Percentiles rank a stretch among this genome's conserved stretches.
phyloP scores from a whole-genome alignment of 2,113 vertebrate genomes.

The Perccottus glenii region DNA sequence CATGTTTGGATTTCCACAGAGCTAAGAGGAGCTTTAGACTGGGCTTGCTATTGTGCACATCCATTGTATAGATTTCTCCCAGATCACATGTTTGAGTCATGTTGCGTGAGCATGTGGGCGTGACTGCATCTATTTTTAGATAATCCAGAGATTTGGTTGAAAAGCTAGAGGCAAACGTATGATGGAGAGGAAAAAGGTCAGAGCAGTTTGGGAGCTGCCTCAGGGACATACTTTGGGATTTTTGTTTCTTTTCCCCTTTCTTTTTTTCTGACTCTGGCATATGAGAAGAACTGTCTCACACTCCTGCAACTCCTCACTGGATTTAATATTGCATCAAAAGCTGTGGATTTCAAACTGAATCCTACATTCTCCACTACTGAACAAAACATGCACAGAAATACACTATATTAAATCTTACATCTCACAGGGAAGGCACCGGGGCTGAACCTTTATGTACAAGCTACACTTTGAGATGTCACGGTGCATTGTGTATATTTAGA shows the following conservation, averaged over 20 bases:
- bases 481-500: slow-evolving; percentile 3
- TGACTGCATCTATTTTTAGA: slow-evolving; percentile 48
- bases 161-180: slow-evolving; percentile 38
- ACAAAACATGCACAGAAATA: slow-evolving; percentile 14
- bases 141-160: slow-evolving; percentile 43
- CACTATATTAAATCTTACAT: not conserved
- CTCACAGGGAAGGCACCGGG: not conserved
- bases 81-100: slow-evolving; percentile 50
- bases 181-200: slow-evolving; percentile 66
- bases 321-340: slow-evolving; percentile 63
- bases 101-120: slow-evolving; percentile 6
- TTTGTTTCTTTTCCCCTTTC: not conserved
- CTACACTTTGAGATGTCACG: slow-evolving; percentile 14
- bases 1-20: slow-evolving; percentile 12
- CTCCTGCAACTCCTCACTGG: slow-evolving; percentile 37
- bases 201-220: slow-evolving; percentile 47
- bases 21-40: not conserved
- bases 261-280: slow-evolving; percentile 8
- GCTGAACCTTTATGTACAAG: slow-evolving; percentile 22
- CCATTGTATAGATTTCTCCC: slow-evolving; percentile 34
- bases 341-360: slow-evolving; percentile 55
- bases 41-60: slow-evolving; percentile 7
- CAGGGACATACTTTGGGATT: slow-evolving; percentile 25
- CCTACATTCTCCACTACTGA: slow-evolving; percentile 11
- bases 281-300: slow-evolving; percentile 45